Conservation (phyloP, 1,140 invertebrate genomes). For the Thrips palmi region DNA sequence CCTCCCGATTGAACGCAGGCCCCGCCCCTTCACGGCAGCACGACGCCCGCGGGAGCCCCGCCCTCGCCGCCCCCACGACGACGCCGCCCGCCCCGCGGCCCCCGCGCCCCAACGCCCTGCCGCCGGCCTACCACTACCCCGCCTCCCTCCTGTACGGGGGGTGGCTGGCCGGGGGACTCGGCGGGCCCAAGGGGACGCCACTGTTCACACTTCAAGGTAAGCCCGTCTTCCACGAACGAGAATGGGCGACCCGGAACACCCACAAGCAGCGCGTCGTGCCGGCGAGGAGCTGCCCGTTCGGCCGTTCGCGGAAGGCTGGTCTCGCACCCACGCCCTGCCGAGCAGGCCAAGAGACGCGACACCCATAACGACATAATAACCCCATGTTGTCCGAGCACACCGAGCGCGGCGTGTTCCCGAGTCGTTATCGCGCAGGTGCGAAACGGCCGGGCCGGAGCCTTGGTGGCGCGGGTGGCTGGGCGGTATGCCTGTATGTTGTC, state of each 20-base stretch:
- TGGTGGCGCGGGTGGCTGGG: slow-evolving; percentile 17
- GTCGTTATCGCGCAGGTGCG: slow-evolving; percentile 18
- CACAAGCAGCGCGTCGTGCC: background rate
- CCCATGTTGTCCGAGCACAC: background rate
- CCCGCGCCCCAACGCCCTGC: slow-evolving; percentile 11
- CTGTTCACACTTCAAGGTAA: slow-evolving; percentile 29
- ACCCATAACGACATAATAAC: background rate
- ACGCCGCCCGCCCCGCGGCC: background rate
- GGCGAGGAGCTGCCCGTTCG: too few species aligned
- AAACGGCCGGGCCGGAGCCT: slow-evolving; percentile 13
- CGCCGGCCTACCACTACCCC: slow-evolving; percentile 14
- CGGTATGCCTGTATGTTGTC: slow-evolving; percentile 20
- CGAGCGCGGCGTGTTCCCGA: slow-evolving; percentile 11
- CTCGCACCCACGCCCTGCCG: background rate
- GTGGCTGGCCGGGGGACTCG: slow-evolving; percentile 27
- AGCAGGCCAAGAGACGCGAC: background rate
- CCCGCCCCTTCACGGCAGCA: too few species aligned
- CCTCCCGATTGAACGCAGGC: too few species aligned
- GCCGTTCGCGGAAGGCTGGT: background rate
- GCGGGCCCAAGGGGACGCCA: slow-evolving; percentile 25
- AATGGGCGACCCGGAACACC: background rate
- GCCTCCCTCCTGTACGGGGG: slow-evolving; percentile 26
- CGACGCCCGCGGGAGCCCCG: too few species aligned
- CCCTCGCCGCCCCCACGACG: too few species aligned
- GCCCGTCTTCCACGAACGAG: slow-evolving; percentile 2